phyloP scores from a whole-genome alignment of 2,888 invertebrate genomes.

The Ecliptopera silaceata region DNA sequence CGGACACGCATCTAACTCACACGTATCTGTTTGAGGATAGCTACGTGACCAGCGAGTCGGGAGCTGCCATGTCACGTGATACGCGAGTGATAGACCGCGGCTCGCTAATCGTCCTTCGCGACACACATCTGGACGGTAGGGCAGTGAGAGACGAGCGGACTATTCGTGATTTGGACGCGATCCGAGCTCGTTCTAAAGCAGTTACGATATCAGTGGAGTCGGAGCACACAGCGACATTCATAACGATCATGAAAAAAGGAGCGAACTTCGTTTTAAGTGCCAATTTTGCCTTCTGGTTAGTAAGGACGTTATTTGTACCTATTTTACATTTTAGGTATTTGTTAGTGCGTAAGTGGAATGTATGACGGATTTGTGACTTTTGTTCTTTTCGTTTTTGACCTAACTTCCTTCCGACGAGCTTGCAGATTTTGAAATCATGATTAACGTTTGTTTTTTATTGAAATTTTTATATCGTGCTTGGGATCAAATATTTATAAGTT shows the following conservation, averaged over 20 bases:
- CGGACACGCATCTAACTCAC: slow-evolving; percentile 4
- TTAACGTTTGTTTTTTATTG: slow-evolving; percentile 42
- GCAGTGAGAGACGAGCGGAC: slow-evolving; percentile 3
- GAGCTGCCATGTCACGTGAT: background rate
- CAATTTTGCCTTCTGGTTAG: slow-evolving; percentile 83
- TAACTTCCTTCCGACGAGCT: slow-evolving; percentile 52
- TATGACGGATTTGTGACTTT: slow-evolving; percentile 68
- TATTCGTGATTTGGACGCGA: slow-evolving; percentile 7
- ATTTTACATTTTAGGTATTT: slow-evolving; percentile 78
- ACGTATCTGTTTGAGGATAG: no score
- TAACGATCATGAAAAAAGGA: slow-evolving; percentile 60
- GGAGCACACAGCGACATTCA: slow-evolving; percentile 45
- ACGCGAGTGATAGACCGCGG: background rate
- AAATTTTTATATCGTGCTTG: slow-evolving; percentile 74
- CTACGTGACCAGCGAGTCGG: background rate
- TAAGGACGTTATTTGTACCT: slow-evolving; percentile 82
- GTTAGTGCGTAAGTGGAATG: slow-evolving; percentile 77
- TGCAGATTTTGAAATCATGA: slow-evolving; percentile 49
- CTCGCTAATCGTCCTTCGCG: background rate
- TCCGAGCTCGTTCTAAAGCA: slow-evolving; percentile 1
- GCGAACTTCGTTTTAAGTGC: slow-evolving; percentile 79
- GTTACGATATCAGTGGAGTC: slow-evolving; percentile 18
- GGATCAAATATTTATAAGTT: slow-evolving; percentile 79
- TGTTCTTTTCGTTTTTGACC: slow-evolving; percentile 36
- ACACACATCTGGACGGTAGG: slow-evolving; percentile 14